Conservation (phyloP, 53 echinoderm and acorn worm species). For the Temnopleurus reevesii region DNA sequence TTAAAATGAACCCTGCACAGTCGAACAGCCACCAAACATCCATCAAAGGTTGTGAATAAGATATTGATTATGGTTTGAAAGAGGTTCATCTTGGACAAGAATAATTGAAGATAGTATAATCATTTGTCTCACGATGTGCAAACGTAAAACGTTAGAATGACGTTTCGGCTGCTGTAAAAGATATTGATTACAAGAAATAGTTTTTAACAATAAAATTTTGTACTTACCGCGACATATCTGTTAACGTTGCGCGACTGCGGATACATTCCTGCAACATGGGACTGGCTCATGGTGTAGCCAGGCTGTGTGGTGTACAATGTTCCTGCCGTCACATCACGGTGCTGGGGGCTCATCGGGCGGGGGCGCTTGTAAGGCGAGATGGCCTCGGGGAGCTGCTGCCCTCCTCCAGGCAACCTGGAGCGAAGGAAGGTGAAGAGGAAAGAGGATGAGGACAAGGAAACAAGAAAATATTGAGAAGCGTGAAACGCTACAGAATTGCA, state of each 20-base stretch:
- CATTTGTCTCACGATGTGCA: too few species aligned
- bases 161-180: not conserved
- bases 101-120: not conserved
- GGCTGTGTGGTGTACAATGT: conserved; percentile 59
- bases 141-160: not conserved
- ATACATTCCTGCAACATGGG: conserved; percentile 53
- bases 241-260: conserved; percentile 41
- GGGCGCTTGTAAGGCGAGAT: conserved; percentile 94
- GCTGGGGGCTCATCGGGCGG: conserved; percentile 83
- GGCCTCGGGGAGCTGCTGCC: conserved; percentile 71
- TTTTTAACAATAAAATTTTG: too few species aligned
- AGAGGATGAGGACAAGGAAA: not conserved
- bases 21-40: too few species aligned
- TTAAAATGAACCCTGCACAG: too few species aligned
- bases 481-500: too few species aligned
- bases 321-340: conserved; percentile 57
- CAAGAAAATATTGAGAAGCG: not conserved
- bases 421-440: not conserved
- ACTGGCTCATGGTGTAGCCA: conserved; percentile 46
- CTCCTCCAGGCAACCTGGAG: conserved; percentile 50
- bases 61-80: too few species aligned
- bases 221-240: conserved; percentile 50
- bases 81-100: not conserved
- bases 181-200: too few species aligned
- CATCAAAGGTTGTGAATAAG: too few species aligned